Evolutionary conservation across 2,113 vertebrate genomes (phyloP), one percentile per base, ranked within the genome.

Genomic region (Castor canadensis): DNA sequence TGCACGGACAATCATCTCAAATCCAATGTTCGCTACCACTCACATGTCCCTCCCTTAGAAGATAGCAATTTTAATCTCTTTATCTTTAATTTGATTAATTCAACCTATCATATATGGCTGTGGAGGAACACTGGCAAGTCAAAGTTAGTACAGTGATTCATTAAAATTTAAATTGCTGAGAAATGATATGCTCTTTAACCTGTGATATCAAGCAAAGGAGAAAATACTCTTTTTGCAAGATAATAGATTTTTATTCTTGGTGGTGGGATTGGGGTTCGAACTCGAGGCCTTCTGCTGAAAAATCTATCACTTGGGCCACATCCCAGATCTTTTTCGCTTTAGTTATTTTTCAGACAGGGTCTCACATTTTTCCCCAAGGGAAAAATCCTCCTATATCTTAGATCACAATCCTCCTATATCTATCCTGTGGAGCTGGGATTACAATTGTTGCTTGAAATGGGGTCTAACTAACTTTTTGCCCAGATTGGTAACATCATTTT

Each of bases 41-140:
- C 77, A 89, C 93, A 97, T 62, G 58, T 94, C 77, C n/a, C 67
- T 97, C 95, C 79, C 67, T 96, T 60, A 96, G 97, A 97, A 93
- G 60, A 84, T 90, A 49, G 81, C 86, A 93, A 96, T 97, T 98
- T 98, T 97, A 98, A 98, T 98, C 84, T 79, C 89, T 96, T 97
- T 97, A 96, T 98, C 98, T 98, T 98, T 98, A 98, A 96, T 95
- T 94, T 96, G 88, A 98, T 98, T 97, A 98, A 98, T 97, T 91
- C 83, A 96, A 97, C 94, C 32, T 86, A 90, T 47, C 97, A 58
- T 92, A 91, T 75, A 72, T 97, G 67, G 75, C 88, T 81, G 24
- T 67, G 90, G 97, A 98, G 81, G 56, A 96, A 94, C 16, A 96
- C 81, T 98, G 77, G 35, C 62, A 97, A 98, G 97, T 98, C 97